Evolutionary conservation across 2,888 invertebrate genomes (phyloP).

Genomic region (Craniophora ligustri): DNA sequence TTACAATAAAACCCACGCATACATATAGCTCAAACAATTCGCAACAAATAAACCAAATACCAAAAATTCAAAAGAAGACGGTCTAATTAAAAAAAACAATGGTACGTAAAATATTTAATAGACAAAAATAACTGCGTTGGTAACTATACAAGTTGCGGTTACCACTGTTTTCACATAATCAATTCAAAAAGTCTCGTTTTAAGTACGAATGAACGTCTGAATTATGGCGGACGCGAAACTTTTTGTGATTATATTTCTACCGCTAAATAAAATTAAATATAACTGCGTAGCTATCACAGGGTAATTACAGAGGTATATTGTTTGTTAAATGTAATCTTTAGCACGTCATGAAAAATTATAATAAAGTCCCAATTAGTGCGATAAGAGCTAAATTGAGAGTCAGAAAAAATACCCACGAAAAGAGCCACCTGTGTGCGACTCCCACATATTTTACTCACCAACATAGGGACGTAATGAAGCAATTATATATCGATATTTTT

Average conservation of each 20-base stretch:
- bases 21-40: slow-evolving; percentile 11
- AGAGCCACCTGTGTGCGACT: slow-evolving; percentile 81
- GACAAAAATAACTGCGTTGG: slow-evolving; percentile 46
- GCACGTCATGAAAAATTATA: slow-evolving; percentile 47
- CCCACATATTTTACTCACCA: slow-evolving; percentile 88
- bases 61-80: slow-evolving; percentile 22
- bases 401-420: slow-evolving; percentile 45
- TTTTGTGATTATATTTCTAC: slow-evolving; percentile 36
- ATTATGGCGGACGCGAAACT: slow-evolving; percentile 36
- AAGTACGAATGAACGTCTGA: slow-evolving; percentile 42
- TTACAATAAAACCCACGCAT: slow-evolving; percentile 20
- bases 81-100: slow-evolving; percentile 50
- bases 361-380: slow-evolving; percentile 60
- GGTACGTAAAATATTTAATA: slow-evolving; percentile 45
- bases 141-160: slow-evolving; percentile 45
- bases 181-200: slow-evolving; percentile 40
- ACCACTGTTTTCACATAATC: slow-evolving; percentile 45
- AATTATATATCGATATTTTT: slow-evolving; percentile 89
- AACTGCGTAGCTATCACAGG: slow-evolving; percentile 39
- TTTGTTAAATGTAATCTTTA: slow-evolving; percentile 44
- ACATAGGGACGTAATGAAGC: slow-evolving; percentile 89
- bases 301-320: slow-evolving; percentile 47
- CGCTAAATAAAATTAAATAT: slow-evolving; percentile 35
- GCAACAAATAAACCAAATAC: slow-evolving; percentile 22
- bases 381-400: slow-evolving; percentile 54